Base-by-base conservation (phyloP, 2,888 invertebrate species). In the Phytoseiulus persimilis region DNA sequence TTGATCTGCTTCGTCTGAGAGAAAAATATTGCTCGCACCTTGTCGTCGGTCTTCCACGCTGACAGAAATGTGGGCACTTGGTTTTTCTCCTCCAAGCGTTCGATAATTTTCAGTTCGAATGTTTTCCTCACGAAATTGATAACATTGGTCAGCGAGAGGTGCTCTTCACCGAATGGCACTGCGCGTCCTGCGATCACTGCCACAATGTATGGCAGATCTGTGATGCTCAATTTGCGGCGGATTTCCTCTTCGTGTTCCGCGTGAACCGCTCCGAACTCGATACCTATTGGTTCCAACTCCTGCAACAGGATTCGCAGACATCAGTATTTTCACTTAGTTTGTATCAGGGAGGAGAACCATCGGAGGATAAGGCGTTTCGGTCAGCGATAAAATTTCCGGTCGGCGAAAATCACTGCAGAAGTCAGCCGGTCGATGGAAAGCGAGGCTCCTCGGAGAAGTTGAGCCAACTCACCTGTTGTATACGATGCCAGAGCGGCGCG, bases 1-100 rank as follows among this genome's bases (percentile, higher is more conserved):
- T 97, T 94, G 90, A 96, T 95, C 23, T 95, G 94, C 92, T 96
- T 96, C 83, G 92, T 92, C 31, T 92, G 92, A 83, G 93, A 92
- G 93, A 98, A 96, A 92, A 98, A 95, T 90, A 98, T 93, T 46
- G 96, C 97, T 91, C 98, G 94, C 83, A 98, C 96, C 93, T 95
- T 95, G 93, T 98, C 98, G 93, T 98, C 98, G 83, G 90, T 46
- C 90, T 95, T 95, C 95, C 98, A 98, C 90, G 97, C 97, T 89
- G 94, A 95, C 46, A 98, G 94, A 92, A 87, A 87, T 45, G 87
- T 45, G 33, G 32, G 32, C n/a, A 87, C 39, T n/a, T 87, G 87
- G 33, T 87, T 87, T 6, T 45, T 33, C 45, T 87, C 87, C 39
- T 87, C 87, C 45, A 87, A 32, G n/a, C 87, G 87, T 23, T 87